A percentile compares a stretch with the other conserved stretches of the same genome.
These are phyloP conservation scores for Achatina immaculata DNA, from an alignment of 1,140 invertebrate genomes.

Conservation along the genomic window DNA sequence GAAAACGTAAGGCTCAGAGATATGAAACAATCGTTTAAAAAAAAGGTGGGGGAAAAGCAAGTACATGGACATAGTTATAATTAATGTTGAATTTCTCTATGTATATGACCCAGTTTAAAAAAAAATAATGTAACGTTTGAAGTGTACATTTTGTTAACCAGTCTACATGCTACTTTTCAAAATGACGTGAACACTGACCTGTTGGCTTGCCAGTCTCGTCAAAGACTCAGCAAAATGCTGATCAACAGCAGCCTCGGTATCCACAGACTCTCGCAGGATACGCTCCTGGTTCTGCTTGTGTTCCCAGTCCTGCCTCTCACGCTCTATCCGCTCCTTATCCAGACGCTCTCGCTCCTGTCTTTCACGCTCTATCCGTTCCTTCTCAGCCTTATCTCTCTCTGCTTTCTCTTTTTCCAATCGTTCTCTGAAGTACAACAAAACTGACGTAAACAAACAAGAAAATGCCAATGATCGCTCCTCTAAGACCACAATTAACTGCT, in stretches of 20 bases:
- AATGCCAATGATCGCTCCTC: too few species aligned
- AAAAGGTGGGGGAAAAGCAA: too few species aligned
- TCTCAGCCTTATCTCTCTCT: slow-evolving; percentile 41
- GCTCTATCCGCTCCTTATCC: slow-evolving; percentile 46
- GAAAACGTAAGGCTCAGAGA: too few species aligned
- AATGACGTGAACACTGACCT: slow-evolving; percentile 74
- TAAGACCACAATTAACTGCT: too few species aligned
- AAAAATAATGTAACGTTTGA: too few species aligned
- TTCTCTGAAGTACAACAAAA: slow-evolving; percentile 34
- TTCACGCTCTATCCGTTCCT: slow-evolving; percentile 76
- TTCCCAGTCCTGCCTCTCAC: slow-evolving; percentile 45
- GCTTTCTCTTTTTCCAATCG: slow-evolving; percentile 43
- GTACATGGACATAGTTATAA: too few species aligned
- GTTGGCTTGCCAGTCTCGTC: slow-evolving; percentile 82
- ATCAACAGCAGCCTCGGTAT: slow-evolving; percentile 78
- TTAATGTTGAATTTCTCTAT: too few species aligned
- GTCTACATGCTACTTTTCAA: too few species aligned
- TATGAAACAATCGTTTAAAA: too few species aligned
- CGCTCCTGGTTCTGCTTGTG: slow-evolving; percentile 73
- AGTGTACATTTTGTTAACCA: too few species aligned
- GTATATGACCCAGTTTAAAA: too few species aligned
- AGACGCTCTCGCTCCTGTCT: slow-evolving; percentile 62
- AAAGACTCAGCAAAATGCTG: slow-evolving; percentile 92
- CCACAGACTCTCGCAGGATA: slow-evolving; percentile 60
- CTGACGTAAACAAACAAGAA: too few species aligned